phyloP scores from a whole-genome alignment of 2,888 invertebrate genomes.

The Lydus trimaculatus region DNA sequence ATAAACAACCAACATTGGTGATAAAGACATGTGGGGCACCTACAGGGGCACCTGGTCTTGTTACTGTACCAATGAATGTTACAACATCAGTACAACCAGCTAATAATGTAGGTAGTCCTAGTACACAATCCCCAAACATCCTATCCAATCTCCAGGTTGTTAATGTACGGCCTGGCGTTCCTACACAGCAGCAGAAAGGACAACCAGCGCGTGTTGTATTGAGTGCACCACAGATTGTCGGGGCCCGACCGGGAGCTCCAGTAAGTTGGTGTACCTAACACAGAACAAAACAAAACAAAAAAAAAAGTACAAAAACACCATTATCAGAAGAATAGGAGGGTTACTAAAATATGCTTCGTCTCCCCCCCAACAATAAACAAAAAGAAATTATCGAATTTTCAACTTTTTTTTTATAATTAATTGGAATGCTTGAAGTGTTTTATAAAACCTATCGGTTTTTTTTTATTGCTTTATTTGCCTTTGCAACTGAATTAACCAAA shows the following conservation, averaged over 20 bases:
- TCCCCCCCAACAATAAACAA: neutral
- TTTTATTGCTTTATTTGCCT: neutral
- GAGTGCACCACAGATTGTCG: constrained; percentile 82
- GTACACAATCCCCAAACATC: constrained; percentile 58
- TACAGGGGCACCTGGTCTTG: constrained; percentile 64
- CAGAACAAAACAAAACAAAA: constrained; percentile 27
- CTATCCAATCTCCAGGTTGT: constrained; percentile 80
- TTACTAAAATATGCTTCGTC: constrained; percentile 12
- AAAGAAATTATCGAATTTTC: neutral
- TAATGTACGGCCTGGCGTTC: constrained; percentile 81
- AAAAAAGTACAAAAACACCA: constrained; percentile 17
- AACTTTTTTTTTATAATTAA: too few relatives aligned
- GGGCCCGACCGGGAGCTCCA: constrained; percentile 81
- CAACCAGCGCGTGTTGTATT: constrained; percentile 85
- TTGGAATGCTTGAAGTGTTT: too few relatives aligned
- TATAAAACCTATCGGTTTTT: too few relatives aligned
- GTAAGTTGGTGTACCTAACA: constrained; percentile 64
- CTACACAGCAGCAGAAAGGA: constrained; percentile 76
- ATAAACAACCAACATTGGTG: constrained; percentile 58
- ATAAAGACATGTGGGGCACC: constrained; percentile 58
- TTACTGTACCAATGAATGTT: constrained; percentile 71
- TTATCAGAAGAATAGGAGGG: constrained; percentile 45
- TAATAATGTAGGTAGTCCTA: constrained; percentile 61
- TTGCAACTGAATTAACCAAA: neutral
- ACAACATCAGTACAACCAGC: constrained; percentile 65